Evolutionary conservation across 1,140 invertebrate genomes (phyloP).

Genomic region (Laodelphax striatellus): DNA sequence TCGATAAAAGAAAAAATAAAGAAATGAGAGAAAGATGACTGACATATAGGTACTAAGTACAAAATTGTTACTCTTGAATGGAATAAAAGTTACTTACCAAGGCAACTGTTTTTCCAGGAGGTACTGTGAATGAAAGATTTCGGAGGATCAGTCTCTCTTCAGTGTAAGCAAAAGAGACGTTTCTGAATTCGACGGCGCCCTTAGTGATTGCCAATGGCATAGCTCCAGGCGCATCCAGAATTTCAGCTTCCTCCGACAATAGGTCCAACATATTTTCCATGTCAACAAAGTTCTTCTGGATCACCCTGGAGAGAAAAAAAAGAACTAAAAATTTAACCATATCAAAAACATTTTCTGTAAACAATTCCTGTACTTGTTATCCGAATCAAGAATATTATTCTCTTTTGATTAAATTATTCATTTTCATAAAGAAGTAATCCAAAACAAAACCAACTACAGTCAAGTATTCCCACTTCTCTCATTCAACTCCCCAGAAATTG

Average conservation of each 20-base stretch:
- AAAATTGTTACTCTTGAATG: too few relatives aligned
- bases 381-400: too few relatives aligned
- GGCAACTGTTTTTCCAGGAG: slow-evolving; percentile 81
- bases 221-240: slow-evolving; percentile 70
- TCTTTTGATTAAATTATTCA: too few relatives aligned
- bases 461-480: too few relatives aligned
- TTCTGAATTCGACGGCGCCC: slow-evolving; percentile 76
- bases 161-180: slow-evolving; percentile 81
- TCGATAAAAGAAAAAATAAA: too few relatives aligned
- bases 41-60: too few relatives aligned
- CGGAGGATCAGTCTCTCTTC: slow-evolving; percentile 70
- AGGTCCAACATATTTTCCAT: slow-evolving; percentile 99
- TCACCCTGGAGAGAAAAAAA: slow-evolving; percentile 51
- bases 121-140: slow-evolving; percentile 76
- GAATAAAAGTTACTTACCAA: slow-evolving; percentile 47
- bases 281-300: slow-evolving; percentile 94
- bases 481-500: too few relatives aligned
- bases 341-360: neutral
- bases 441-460: too few relatives aligned
- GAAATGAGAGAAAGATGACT: too few relatives aligned
- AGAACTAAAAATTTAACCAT: slow-evolving; percentile 4
- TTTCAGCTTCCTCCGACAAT: slow-evolving; percentile 73
- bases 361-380: too few relatives aligned
- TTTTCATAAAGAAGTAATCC: too few relatives aligned
- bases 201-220: slow-evolving; percentile 52